Base-by-base conservation (phyloP, 2,113 vertebrate species). In the Melanotaenia duboulayi region DNA sequence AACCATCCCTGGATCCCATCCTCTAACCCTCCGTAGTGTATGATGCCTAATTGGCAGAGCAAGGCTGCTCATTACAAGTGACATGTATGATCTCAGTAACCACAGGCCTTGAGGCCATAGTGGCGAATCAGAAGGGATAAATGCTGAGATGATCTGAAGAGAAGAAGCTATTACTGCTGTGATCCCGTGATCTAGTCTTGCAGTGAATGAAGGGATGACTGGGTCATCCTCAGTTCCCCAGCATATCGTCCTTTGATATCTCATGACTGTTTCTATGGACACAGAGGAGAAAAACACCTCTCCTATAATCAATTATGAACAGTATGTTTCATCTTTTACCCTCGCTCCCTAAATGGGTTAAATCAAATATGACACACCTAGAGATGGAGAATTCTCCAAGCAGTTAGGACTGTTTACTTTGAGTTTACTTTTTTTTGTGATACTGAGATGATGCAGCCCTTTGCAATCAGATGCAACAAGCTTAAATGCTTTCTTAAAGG, bases 191-290 rank as follows among this genome's bases (percentile, higher is more conserved):
- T 35, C 28, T 16, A 67, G 49, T 40, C 16, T 23, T 61, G 73
- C 49, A 55, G 63, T 2, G 32, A 72, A 67, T 67, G 63, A 42
- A 61, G 44, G 51, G 35, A 71, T 44, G 67, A 86, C 51, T 23
- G 2, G 42, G 44, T 32, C 6, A 23, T 52, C 62, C 66, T 71
- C 74, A 25, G 32, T 57, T 65, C 51, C 39, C 50, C 60, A 3
- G 10, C 55, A 16, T 42, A 14, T 28, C 42, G 25, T 67, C 22
- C 48, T 80, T 62, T 74, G 40, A 80, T 66, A 42, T 58, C 55
- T 70, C 55, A 81, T 57, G 37, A 65, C 60, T 51, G 84, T 84
- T 89, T 63, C 86, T 85, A 84, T 85, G 75, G 87, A 80, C 64
- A 82, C 79, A 24, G 54, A 51, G 17, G 42, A 73, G 40, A 63